Percentiles rank a stretch among this genome's conserved stretches.
phyloP scores from a whole-genome alignment of 2,888 invertebrate species.

The Campoplex capitator region DNA sequence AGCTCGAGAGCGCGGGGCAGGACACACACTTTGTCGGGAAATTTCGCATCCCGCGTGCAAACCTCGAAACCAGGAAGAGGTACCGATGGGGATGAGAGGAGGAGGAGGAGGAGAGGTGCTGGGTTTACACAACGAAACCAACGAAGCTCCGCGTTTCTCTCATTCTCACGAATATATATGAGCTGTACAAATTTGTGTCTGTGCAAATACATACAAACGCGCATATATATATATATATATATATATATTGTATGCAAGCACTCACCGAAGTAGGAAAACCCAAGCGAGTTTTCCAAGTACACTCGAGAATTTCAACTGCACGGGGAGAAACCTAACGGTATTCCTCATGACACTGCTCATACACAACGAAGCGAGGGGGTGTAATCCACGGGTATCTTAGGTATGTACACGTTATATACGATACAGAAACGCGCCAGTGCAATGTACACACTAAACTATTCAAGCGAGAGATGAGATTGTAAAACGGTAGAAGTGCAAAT shows the following conservation, averaged over 20 bases:
- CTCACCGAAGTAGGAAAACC: conserved; percentile 29
- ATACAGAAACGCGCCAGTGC: neutral
- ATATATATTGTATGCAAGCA: conserved; percentile 21
- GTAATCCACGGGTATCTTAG: conserved; percentile 14
- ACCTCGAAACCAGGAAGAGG: conserved; percentile 21
- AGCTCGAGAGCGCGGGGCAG: neutral
- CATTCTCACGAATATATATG: conserved; percentile 14
- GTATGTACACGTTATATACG: neutral
- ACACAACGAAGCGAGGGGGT: neutral
- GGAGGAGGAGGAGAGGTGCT: neutral
- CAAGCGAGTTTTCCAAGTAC: conserved; percentile 31
- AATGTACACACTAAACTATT: conserved; percentile 4
- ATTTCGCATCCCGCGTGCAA: conserved; percentile 29
- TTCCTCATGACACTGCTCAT: conserved; percentile 3
- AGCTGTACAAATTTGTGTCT: neutral
- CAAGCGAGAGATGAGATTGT: neutral
- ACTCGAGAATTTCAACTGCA: conserved; percentile 37
- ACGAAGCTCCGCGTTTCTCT: conserved; percentile 16
- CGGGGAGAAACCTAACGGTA: neutral
- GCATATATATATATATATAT: neutral
- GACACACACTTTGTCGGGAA: neutral
- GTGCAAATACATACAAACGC: neutral
- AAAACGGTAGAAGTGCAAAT: neutral
- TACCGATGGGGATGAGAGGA: neutral
- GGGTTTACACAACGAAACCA: conserved; percentile 20